Base-by-base conservation (phyloP, 2,888 invertebrate species). In the Gryllus longicercus region DNA sequence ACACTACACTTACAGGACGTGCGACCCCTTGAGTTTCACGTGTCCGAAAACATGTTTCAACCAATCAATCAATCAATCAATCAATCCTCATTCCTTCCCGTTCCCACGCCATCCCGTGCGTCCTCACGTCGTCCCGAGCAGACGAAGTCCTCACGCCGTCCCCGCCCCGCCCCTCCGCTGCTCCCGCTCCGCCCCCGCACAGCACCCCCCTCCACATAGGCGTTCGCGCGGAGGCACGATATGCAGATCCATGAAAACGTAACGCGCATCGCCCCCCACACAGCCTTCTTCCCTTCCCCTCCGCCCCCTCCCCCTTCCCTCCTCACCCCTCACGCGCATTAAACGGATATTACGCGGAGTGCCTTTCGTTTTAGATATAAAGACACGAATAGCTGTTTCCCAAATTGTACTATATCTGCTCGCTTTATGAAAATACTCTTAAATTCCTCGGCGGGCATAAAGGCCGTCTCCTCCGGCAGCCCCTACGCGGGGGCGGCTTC, bases 331-430 rank as follows among this genome's bases (percentile, higher is more conserved):
- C 63, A 0, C 16, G 8, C 14, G 63, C 63, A n/a, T 63, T 63
- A 63, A 63, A 63, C 63, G 63, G 14, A 63, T 63, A n/a, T 63
- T 63, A 63, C 63, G 14, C 63, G 38, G n/a, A 63, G 63, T 18
- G 63, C n/a, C 63, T 63, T 63, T 63, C 63, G 63, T 63, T 63
- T n/a, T 63, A n/a, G 16, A 63, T 63, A 63, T 63, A 63, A 14
- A 63, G 63, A 63, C 63, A 63, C n/a, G 14, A 63, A 63, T 63
- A 63, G n/a, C 63, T 63, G 63, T 63, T 63, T 63, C n/a, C 63
- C 12, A 63, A 63, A 63, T 63, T 63, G 63, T 63, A 63, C 63
- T 63, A 14, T 63, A 63, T 63, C 63, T 63, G n/a, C 14, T n/a
- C 63, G 16, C 63, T 63, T 63, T 63, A 38, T 38, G 38, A 38